Conservation (phyloP, 1,140 invertebrate species). For the Harlomillsia oculata region DNA sequence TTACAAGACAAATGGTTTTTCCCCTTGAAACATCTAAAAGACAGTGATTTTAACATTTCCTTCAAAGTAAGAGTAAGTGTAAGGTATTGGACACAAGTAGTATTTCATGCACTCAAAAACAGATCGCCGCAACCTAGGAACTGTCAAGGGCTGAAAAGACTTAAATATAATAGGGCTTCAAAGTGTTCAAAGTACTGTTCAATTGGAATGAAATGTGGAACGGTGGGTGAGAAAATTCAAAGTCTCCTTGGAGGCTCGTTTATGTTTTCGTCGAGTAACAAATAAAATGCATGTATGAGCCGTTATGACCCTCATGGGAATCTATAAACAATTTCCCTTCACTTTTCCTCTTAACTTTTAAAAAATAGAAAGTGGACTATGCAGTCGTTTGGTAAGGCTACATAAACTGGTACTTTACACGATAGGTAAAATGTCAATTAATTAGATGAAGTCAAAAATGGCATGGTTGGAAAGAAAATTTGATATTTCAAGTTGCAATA, state of each 20-base stretch:
- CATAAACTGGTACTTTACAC: no score
- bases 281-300: slow-evolving; percentile 25
- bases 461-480: no score
- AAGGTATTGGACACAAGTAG: neutral
- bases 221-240: slow-evolving; percentile 23
- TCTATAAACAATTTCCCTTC: slow-evolving; percentile 24
- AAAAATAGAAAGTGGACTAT: neutral
- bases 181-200: slow-evolving; percentile 25
- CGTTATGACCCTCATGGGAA: slow-evolving; percentile 22
- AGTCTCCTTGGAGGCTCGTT: slow-evolving; percentile 22
- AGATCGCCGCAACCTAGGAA: neutral
- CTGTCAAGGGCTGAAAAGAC: neutral
- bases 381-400: neutral
- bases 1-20: no score
- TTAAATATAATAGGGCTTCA: neutral
- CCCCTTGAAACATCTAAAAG: no score
- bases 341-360: neutral
- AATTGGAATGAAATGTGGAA: slow-evolving; percentile 22
- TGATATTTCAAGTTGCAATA: no score
- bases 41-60: no score
- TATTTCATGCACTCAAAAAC: neutral
- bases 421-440: no score
- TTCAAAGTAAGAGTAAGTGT: no score
- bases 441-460: no score
- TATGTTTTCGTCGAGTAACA: slow-evolving; percentile 19